A percentile compares a stretch with the other conserved stretches of the same genome.
phyloP scores from a whole-genome alignment of 2,888 invertebrate species.

The Drosophila longiperda region DNA sequence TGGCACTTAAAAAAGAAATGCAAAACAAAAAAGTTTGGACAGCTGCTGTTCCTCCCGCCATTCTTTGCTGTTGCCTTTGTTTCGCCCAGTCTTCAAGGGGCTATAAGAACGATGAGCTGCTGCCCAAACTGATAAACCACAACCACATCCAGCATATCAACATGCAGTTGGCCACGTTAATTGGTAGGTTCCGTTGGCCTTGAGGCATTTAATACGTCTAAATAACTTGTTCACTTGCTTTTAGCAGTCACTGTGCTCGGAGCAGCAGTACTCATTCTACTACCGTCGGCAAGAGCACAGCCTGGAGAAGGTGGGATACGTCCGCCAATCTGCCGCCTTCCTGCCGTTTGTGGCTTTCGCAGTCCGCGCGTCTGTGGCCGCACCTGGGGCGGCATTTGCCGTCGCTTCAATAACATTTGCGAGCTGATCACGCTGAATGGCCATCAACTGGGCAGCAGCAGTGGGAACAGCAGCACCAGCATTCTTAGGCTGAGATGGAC shows the following conservation, averaged over 20 bases:
- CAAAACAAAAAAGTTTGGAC: conserved; percentile 17
- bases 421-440: conserved; percentile 44
- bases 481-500: conserved; percentile 3
- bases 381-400: conserved; percentile 38
- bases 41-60: conserved; percentile 9
- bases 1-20: background rate
- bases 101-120: conserved; percentile 31
- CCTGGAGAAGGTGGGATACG: background rate
- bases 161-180: conserved; percentile 35
- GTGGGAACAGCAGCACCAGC: too few relatives aligned
- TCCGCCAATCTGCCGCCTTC: conserved; percentile 37
- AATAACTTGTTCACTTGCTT: background rate
- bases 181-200: conserved; percentile 17
- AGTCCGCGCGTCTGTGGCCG: conserved; percentile 64
- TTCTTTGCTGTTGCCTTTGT: conserved; percentile 18
- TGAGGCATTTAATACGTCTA: background rate
- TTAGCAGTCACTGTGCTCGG: conserved; percentile 34
- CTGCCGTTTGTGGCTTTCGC: conserved; percentile 38
- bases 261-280: background rate
- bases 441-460: background rate
- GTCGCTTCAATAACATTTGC: conserved; percentile 59
- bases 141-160: conserved; percentile 8
- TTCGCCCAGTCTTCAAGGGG: background rate
- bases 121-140: conserved; percentile 3
- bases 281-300: background rate